Evolutionary conservation across 64 coral and sea anemone species (phyloP).

Genomic region (Actinia tenebrosa): DNA sequence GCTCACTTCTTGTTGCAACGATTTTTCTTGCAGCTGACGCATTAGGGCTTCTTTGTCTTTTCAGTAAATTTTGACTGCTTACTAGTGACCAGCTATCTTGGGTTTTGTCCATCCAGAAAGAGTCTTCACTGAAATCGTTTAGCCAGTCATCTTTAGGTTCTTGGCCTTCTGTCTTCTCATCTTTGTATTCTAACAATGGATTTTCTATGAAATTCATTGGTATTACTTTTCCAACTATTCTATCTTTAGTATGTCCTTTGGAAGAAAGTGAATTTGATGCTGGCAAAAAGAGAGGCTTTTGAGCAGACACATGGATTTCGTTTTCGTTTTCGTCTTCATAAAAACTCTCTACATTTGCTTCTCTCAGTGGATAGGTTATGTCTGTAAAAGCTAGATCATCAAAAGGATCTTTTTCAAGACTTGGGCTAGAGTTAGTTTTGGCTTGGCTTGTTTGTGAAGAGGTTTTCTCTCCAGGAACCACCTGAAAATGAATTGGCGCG

Average conservation of each 20-base stretch:
- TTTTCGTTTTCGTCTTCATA: slow-evolving; percentile 21
- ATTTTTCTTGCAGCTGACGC: background rate
- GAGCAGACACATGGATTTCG: background rate
- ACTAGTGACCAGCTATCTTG: background rate
- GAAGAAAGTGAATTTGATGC: background rate
- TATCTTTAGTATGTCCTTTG: background rate
- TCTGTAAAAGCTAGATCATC: background rate
- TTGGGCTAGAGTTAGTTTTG: background rate
- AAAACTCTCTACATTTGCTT: background rate
- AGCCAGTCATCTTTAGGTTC: slow-evolving; percentile 19
- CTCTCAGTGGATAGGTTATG: background rate
- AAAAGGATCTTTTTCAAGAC: background rate
- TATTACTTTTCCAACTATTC: background rate
- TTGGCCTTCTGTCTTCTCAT: background rate
- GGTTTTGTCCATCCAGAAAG: slow-evolving; percentile 13
- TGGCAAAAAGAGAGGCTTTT: background rate
- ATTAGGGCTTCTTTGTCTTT: background rate
- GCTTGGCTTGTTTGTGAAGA: background rate
- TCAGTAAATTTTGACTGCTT: background rate
- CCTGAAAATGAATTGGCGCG: background rate
- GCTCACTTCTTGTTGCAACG: background rate
- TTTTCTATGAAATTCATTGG: background rate
- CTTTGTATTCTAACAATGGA: background rate
- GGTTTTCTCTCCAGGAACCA: background rate
- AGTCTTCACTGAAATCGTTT: slow-evolving; percentile 17